Percentiles rank a stretch among this genome's conserved stretches.
These are phyloP conservation scores for Aptenodytes patagonicus DNA, from an alignment of 2,113 vertebrate genomes.

Conservation along the genomic window DNA sequence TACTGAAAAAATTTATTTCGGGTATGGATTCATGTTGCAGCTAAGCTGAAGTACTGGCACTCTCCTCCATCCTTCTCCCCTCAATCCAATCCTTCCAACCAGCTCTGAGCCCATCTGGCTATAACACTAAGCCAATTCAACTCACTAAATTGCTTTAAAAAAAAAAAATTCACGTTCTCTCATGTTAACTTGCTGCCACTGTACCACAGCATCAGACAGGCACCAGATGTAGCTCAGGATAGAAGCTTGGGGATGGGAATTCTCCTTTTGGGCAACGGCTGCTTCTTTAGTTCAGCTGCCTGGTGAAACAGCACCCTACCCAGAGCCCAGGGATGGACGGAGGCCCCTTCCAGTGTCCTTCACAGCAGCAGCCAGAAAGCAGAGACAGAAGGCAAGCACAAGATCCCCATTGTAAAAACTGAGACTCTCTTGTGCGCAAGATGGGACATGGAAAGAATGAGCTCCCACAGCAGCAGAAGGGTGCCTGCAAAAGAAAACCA, in stretches of 20 bases:
- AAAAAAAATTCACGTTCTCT: not conserved
- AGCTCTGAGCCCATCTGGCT: not conserved
- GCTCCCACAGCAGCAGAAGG: not conserved
- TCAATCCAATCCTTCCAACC: not conserved
- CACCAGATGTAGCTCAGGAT: not conserved
- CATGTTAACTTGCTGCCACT: not conserved
- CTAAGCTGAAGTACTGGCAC: not conserved
- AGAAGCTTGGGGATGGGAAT: not conserved
- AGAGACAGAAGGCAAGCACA: not conserved
- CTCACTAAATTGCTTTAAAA: not conserved
- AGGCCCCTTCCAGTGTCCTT: not conserved
- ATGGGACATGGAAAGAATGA: not conserved
- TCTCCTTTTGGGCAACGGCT: not conserved
- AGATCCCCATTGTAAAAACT: not conserved
- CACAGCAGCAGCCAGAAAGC: not conserved
- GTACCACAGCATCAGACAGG: not conserved
- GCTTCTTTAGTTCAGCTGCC: not conserved
- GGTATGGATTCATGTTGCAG: not conserved
- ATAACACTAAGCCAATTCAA: not conserved
- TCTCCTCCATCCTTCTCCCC: not conserved
- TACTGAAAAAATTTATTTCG: not conserved
- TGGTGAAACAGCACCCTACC: not conserved
- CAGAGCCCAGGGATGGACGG: accelerated
- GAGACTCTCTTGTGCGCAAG: not conserved
- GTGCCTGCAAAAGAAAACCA: not conserved